Base-by-base conservation (phyloP, 2,113 vertebrate species). In the Semicossyphus pulcher region DNA sequence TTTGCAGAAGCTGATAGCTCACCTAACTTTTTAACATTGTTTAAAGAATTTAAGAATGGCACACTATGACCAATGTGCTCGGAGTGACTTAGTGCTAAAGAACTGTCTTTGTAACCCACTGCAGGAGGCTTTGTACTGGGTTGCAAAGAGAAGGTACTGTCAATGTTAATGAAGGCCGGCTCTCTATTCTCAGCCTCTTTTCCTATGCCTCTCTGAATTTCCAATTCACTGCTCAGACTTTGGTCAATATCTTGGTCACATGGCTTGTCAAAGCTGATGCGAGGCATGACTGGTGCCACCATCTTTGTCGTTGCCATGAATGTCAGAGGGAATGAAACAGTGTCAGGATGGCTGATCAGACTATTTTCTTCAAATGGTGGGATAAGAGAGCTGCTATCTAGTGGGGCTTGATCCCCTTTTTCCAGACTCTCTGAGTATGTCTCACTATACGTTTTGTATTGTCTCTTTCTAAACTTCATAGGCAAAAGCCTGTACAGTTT, bases 401-500 rank as follows among this genome's bases (percentile, higher is more conserved):
- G 77, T 37, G 89, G 61, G 37, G 86, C 72, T 66, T 95, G 94
- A 28, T 91, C 91, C 20, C 53, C 66, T 60, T 80, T 65, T 37
- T 89, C 94, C 28, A 83, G 53, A 5, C 63, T 90, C 62, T 95
- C 96, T 59, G 95, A 94, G 6, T 94, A 94, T 23, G 96, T 94
- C 41, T 94, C 94, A 72, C 92, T 93, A 81, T 97, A 97, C 1
- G 95, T 95, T 86, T 97, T 99, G 6, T 98, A 97, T 49, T 94
- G 92, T 52, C 95, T 92, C 71, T 97, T 95, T 87, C 95, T 94
- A 84, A 97, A 97, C 81, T 96, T 98, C 97, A 97, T 99, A 7
- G 98, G 98, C 67, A 99, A 89, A 51, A 99, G 96, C 71, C 97
- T 92, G 69, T 99, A 99, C 6, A 99, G 96, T 85, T 99, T 99